Evolutionary conservation across 2,888 invertebrate species (phyloP).

Genomic region (Choristoneura rosaceana): DNA sequence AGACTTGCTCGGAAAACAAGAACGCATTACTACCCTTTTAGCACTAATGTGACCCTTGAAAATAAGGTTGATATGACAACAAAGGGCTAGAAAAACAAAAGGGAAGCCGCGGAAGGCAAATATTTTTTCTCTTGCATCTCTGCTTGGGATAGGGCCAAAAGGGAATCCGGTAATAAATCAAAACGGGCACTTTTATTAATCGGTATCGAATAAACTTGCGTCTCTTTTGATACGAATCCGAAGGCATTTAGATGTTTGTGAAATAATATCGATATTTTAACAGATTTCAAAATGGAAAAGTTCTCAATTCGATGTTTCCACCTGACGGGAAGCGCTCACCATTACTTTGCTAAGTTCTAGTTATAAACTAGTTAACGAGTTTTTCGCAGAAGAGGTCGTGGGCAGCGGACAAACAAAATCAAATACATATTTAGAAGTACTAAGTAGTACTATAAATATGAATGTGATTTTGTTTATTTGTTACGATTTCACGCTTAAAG

Average conservation of each 20-base stretch:
- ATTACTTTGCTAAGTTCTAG: too few species aligned
- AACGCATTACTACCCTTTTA: slow-evolving; percentile 36
- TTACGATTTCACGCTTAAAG: too few species aligned
- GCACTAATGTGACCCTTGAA: slow-evolving; percentile 38
- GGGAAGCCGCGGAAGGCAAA: slow-evolving; percentile 44
- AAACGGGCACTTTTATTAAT: slow-evolving; percentile 36
- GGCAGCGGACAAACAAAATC: too few species aligned
- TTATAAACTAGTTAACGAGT: too few species aligned
- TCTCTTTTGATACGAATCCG: slow-evolving; percentile 5
- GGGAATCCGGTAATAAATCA: slow-evolving; percentile 34
- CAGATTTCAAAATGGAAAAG: too few species aligned
- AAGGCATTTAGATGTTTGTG: neutral
- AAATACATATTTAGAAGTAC: too few species aligned
- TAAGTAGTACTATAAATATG: too few species aligned
- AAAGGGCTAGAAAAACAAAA: slow-evolving; percentile 45
- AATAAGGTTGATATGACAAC: slow-evolving; percentile 44
- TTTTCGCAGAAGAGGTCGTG: too few species aligned
- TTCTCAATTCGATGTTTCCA: too few species aligned
- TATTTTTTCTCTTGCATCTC: slow-evolving; percentile 46
- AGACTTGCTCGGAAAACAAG: slow-evolving; percentile 25
- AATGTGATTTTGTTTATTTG: too few species aligned
- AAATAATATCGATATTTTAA: neutral
- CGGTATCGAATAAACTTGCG: slow-evolving; percentile 22
- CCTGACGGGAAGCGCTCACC: too few species aligned
- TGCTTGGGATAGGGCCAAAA: slow-evolving; percentile 44